These are phyloP conservation scores for Hippopotamyrus pictus DNA, from an alignment of 2,797 vertebrate species.

Conservation along the genomic window DNA sequence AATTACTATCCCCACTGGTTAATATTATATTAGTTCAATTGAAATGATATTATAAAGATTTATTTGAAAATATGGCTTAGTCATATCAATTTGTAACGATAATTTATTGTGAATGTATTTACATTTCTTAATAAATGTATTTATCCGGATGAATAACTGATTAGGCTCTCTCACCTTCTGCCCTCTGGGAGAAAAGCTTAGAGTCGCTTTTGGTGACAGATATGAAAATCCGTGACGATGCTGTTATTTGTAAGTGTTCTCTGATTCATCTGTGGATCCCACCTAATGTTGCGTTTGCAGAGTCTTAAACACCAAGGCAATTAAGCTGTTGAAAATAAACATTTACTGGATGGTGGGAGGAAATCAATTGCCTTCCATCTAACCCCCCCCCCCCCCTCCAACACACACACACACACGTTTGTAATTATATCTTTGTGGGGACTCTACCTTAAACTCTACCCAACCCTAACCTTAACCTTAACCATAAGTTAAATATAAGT, in stretches of 20 bases:
- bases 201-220: background rate
- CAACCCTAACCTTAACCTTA: background rate
- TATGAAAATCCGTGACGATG: background rate
- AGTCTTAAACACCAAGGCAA: background rate
- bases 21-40: background rate
- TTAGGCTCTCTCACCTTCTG: background rate
- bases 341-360: background rate
- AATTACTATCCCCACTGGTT: background rate
- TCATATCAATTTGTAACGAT: background rate
- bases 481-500: background rate
- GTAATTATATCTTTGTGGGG: too few species aligned
- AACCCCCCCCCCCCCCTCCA: too few species aligned
- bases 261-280: background rate
- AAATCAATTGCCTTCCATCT: background rate
- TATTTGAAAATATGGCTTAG: background rate
- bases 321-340: background rate
- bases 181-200: background rate
- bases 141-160: background rate
- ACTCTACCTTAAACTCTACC: background rate
- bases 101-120: background rate
- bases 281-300: background rate
- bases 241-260: background rate
- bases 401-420: too few species aligned
- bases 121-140: background rate
- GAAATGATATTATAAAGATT: background rate